Evolutionary conservation across 2,113 vertebrate species (phyloP).

Genomic region (Bothrops jararaca): DNA sequence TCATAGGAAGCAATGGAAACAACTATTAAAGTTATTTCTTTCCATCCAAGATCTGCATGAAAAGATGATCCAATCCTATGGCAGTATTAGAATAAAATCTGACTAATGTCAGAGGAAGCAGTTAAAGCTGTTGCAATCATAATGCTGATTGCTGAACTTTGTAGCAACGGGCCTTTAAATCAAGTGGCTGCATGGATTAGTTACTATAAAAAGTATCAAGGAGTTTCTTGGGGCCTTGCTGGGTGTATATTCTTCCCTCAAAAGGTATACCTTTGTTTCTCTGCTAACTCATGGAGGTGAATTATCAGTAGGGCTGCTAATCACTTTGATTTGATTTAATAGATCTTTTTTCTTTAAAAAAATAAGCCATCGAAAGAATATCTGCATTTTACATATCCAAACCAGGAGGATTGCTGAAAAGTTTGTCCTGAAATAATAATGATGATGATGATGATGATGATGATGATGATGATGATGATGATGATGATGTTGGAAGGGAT

Average conservation of each 20-base stretch:
- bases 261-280: background rate
- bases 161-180: background rate
- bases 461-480: no score
- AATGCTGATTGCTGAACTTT: background rate
- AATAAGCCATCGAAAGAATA: conserved; percentile 24
- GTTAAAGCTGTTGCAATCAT: background rate
- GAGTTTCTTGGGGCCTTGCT: background rate
- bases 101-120: background rate
- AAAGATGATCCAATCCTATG: background rate
- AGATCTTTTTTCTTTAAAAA: background rate
- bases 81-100: background rate
- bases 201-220: background rate
- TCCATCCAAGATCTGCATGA: background rate
- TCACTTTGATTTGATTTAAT: background rate
- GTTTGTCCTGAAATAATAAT: background rate
- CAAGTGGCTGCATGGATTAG: background rate
- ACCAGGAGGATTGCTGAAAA: conserved; percentile 2
- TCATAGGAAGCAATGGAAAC: background rate
- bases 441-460: no score
- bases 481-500: no score
- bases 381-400: background rate
- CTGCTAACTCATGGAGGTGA: background rate
- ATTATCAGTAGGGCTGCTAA: conserved; percentile 1
- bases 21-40: background rate
- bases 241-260: background rate